These are phyloP conservation scores for Cheumatopsyche charites DNA, from an alignment of 1,140 invertebrate genomes.

Conservation along the genomic window DNA sequence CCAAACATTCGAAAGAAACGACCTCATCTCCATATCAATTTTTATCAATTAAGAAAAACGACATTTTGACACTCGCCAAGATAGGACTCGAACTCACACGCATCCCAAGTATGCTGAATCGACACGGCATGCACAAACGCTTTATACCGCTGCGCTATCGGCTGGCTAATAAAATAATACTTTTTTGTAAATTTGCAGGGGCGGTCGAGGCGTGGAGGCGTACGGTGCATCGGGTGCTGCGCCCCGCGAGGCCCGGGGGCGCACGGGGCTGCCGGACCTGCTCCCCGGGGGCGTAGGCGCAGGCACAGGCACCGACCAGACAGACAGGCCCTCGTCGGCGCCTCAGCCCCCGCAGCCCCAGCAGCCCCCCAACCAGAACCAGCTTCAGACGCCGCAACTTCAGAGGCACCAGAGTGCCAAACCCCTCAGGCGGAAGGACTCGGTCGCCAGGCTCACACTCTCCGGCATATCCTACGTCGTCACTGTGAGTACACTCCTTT, in stretches of 20 bases:
- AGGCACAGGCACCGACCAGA: no score
- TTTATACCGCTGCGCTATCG: no score
- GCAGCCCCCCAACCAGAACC: constrained; percentile 50
- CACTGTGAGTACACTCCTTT: constrained; percentile 73
- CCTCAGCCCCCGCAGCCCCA: constrained; percentile 50
- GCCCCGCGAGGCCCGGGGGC: constrained; percentile 61
- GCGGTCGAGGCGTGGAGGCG: constrained; percentile 46
- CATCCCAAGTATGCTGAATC: no score
- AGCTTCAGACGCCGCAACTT: constrained; percentile 55
- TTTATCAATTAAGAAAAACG: no score
- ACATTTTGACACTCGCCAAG: no score
- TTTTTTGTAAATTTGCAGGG: constrained; percentile 26
- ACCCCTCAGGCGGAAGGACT: constrained; percentile 67
- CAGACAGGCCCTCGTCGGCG: constrained; percentile 52
- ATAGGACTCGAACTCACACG: no score
- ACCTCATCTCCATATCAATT: no score
- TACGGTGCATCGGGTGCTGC: constrained; percentile 61
- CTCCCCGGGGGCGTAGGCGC: constrained; percentile 15
- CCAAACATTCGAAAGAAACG: no score
- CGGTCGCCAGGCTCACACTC: constrained; percentile 71
- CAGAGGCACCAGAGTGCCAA: constrained; percentile 52
- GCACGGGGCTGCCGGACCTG: constrained; percentile 56
- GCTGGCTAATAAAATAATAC: no score
- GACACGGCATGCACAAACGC: no score
- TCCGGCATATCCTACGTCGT: constrained; percentile 72